Evolutionary conservation across 1,140 invertebrate genomes (phyloP).

Genomic region (Zaprionus vittiger): DNA sequence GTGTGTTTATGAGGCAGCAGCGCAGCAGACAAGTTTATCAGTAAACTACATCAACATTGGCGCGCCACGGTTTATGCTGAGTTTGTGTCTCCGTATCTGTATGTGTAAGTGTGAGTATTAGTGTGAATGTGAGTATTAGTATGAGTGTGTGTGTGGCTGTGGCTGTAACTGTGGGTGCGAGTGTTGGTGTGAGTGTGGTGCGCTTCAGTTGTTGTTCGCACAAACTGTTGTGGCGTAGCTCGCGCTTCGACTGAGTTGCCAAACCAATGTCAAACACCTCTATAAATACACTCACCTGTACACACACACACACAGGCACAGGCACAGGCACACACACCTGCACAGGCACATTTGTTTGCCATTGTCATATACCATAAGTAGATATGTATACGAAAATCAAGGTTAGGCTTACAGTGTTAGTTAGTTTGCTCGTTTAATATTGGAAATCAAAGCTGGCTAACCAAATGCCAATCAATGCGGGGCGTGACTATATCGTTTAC

Average conservation of each 20-base stretch:
- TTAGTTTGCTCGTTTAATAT: conserved; percentile 34
- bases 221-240: conserved; percentile 17
- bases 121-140: background rate
- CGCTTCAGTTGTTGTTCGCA: conserved; percentile 27
- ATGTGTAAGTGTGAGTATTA: conserved; percentile 1
- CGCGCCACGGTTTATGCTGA: conserved; percentile 1
- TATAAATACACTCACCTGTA: conserved; percentile 38
- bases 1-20: conserved; percentile 21
- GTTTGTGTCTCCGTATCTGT: conserved; percentile 14
- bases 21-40: conserved; percentile 65
- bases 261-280: conserved; percentile 48
- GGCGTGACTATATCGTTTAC: conserved; percentile 1
- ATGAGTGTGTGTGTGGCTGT: conserved; percentile 4
- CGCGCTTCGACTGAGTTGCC: conserved; percentile 19
- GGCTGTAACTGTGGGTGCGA: conserved; percentile 9
- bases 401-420: conserved; percentile 21
- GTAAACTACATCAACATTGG: conserved; percentile 53
- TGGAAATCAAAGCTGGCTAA: conserved; percentile 35
- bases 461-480: conserved; percentile 31
- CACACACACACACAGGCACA: conserved; percentile 17
- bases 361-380: conserved; percentile 29
- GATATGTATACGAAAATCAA: conserved; percentile 32
- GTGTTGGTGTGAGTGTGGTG: background rate
- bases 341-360: conserved; percentile 15
- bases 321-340: background rate